phyloP scores from a whole-genome alignment of 2,888 invertebrate genomes.

The Seira ritae region DNA sequence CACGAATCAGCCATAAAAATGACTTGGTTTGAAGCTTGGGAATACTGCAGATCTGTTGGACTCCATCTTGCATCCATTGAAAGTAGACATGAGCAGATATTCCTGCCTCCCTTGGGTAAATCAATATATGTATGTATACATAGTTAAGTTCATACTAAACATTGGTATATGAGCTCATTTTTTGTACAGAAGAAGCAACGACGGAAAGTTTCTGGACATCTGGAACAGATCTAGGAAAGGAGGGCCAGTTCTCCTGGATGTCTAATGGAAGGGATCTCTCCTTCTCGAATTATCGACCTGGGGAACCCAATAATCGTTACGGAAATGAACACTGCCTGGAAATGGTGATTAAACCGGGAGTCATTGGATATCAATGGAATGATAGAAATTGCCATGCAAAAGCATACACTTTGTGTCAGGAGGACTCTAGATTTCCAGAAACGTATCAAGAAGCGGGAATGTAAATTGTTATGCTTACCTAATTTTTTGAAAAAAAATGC shows the following conservation, averaged over 20 bases:
- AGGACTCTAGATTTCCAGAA: slow-evolving; percentile 38
- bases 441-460: no score
- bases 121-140: no score
- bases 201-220: slow-evolving; percentile 83
- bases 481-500: no score
- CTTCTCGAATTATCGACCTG: slow-evolving; percentile 75
- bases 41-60: slow-evolving; percentile 52
- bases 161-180: no score
- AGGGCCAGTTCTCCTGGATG: slow-evolving; percentile 94
- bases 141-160: not conserved
- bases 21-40: slow-evolving; percentile 67
- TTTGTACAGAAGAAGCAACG: slow-evolving; percentile 10
- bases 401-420: slow-evolving; percentile 51
- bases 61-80: slow-evolving; percentile 59
- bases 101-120: slow-evolving; percentile 52
- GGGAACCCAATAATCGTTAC: slow-evolving; percentile 60
- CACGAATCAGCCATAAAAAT: slow-evolving; percentile 60
- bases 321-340: slow-evolving; percentile 57
- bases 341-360: slow-evolving; percentile 29
- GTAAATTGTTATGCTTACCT: no score
- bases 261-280: slow-evolving; percentile 91
- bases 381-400: slow-evolving; percentile 43
- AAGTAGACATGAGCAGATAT: slow-evolving; percentile 54
- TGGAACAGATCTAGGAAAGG: slow-evolving; percentile 88
- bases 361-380: slow-evolving; percentile 44